phyloP scores from a whole-genome alignment of 2,113 vertebrate genomes.

The Lycaon pictus region DNA sequence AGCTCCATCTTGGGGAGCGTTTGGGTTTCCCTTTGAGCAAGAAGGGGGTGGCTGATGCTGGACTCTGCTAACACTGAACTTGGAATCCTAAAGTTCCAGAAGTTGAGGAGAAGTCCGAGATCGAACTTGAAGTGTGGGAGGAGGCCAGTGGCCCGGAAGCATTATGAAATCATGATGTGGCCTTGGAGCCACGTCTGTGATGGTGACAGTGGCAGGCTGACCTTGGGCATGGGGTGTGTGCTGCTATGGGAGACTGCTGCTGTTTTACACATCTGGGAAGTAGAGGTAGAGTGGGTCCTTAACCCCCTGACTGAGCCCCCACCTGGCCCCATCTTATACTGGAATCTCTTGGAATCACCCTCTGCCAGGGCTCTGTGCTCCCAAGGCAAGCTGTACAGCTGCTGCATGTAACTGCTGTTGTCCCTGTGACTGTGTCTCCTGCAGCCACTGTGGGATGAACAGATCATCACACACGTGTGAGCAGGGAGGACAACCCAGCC shows the following conservation, averaged over 20 bases:
- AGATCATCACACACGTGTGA: rapidly evolving
- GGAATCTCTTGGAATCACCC: not conserved
- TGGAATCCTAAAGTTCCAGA: not conserved
- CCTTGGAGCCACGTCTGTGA: not conserved
- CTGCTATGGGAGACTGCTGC: not conserved
- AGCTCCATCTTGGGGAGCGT: not conserved
- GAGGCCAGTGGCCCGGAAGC: not conserved
- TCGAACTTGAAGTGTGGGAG: not conserved
- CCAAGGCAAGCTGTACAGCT: not conserved
- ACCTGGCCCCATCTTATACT: too few relatives aligned
- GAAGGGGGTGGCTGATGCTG: not conserved
- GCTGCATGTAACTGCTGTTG: rapidly evolving
- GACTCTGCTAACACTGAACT: not conserved
- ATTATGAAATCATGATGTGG: not conserved
- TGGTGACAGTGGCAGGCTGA: not conserved
- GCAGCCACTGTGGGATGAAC: not conserved
- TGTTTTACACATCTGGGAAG: not conserved
- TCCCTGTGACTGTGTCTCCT: not conserved
- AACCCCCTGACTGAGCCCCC: not conserved
- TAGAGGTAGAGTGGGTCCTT: not conserved
- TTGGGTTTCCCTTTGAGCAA: not conserved
- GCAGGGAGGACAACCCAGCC: not conserved
- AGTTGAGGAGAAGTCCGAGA: not conserved
- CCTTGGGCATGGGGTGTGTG: rapidly evolving
- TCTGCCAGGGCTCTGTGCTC: rapidly evolving